Base-by-base conservation (phyloP, 2,797 vertebrate species). In the Paramormyrops hopkinsi region DNA sequence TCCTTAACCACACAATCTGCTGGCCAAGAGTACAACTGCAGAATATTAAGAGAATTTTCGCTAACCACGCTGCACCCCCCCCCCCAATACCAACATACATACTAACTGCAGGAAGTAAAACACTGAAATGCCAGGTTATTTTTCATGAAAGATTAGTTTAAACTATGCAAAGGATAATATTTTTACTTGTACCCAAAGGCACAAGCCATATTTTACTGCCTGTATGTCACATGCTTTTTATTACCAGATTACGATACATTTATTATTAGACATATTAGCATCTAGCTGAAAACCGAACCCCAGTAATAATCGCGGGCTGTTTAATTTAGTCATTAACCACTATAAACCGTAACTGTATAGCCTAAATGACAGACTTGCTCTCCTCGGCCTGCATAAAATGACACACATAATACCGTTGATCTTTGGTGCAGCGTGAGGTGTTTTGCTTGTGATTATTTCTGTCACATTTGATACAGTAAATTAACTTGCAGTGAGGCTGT, bases 321-420 rank as follows among this genome's bases (percentile, higher is more conserved):
- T 8, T 79, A 79, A 79, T 44, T 17, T 41, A 79, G 73, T 79
- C 7, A 79, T 88, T 79, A 48, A 50, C 22, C 50, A 54, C 50
- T 79, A 79, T 79, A 79, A 79, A 79, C 44, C 2, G 37, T 79
- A 79, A 79, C 73, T 79, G 73, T 79, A 79, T 79, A 79, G 73
- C 37, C 17, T 79, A 79, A 79, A 79, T 79, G 37, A 79, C 73
- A 79, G 33, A 7, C 14, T 37, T 79, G 73, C 37, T 79, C 37
- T 79, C 1, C 73, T 79, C 33, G 17, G 73, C 19, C 19, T 17
- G 73, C 17, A 19, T 44, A n/a, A 79, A 41, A 79, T 44, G 73
- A 79, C 14, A 79, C 37, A 41, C 19, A 29, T 41, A 79, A 79
- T 44, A 79, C 17, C 37, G 11, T 33, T 79, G 37, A 79, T 79